A percentile compares a stretch with the other conserved stretches of the same genome.
phyloP scores from a whole-genome alignment of 2,888 invertebrate species.

The Keiferia lycopersicella region DNA sequence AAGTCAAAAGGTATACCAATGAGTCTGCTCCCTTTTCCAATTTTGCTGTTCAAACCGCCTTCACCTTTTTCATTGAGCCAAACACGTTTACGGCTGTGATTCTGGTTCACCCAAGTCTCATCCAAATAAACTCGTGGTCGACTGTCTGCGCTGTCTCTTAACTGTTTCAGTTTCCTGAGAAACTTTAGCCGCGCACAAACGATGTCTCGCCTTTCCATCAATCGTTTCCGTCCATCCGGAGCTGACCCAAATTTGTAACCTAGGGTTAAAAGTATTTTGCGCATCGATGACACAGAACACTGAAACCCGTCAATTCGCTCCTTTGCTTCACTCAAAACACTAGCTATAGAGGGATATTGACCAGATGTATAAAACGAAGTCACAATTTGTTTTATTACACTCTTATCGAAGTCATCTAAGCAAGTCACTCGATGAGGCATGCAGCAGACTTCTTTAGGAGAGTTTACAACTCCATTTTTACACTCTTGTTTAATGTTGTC shows the following conservation, averaged over 20 bases:
- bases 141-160: slow-evolving; percentile 24
- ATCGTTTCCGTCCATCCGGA: neutral
- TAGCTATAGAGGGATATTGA: slow-evolving; percentile 24
- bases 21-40: slow-evolving; percentile 26
- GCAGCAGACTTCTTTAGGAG: slow-evolving; percentile 6
- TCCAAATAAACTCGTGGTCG: slow-evolving; percentile 28
- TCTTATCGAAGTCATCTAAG: slow-evolving; percentile 21
- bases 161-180: slow-evolving; percentile 25
- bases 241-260: slow-evolving; percentile 1
- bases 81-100: slow-evolving; percentile 24
- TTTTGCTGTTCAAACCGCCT: slow-evolving; percentile 27
- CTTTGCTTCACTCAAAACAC: slow-evolving; percentile 20
- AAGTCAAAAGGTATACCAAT: neutral
- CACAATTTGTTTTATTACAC: slow-evolving; percentile 22
- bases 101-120: slow-evolving; percentile 30
- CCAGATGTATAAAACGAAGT: slow-evolving; percentile 21
- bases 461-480: slow-evolving; percentile 13
- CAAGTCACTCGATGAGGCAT: slow-evolving; percentile 20
- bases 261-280: slow-evolving; percentile 17
- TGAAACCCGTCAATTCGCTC: slow-evolving; percentile 19
- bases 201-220: slow-evolving; percentile 27
- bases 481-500: slow-evolving; percentile 25
- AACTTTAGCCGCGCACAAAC: slow-evolving; percentile 25
- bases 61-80: slow-evolving; percentile 28
- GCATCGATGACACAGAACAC: slow-evolving; percentile 23